Conservation (phyloP, 2,113 vertebrate species). For the Cyphomyrus discorhynchus region DNA sequence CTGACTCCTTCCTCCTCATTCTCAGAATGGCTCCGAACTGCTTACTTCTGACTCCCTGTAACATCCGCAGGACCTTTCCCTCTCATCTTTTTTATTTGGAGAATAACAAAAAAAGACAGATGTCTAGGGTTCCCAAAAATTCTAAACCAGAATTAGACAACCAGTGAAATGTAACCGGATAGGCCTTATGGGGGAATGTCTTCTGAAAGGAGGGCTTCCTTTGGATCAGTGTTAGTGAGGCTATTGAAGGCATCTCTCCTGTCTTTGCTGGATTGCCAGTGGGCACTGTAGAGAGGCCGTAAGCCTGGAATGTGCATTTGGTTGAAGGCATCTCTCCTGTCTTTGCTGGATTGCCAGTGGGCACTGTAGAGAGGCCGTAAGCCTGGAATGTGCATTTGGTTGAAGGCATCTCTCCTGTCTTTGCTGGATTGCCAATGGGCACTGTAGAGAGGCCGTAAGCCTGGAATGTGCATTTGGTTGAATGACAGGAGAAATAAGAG, state of each 20-base stretch:
- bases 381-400: background rate
- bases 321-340: background rate
- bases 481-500: background rate
- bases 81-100: background rate
- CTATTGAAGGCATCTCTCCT: background rate
- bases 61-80: background rate
- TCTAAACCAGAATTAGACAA: background rate
- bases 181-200: background rate
- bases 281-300: background rate
- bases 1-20: constrained; percentile 17
- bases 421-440: background rate
- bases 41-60: background rate
- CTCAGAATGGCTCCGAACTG: background rate
- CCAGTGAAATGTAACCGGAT: background rate
- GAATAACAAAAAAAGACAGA: no score
- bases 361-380: background rate
- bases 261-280: background rate
- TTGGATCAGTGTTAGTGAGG: background rate
- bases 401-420: background rate
- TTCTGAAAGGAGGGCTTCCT: background rate
- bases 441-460: background rate
- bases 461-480: background rate
- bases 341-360: background rate
- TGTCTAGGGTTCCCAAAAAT: background rate
- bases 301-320: background rate